Percentiles rank a stretch among this genome's conserved stretches.
These are phyloP conservation scores for Amblyjoppa fuscipennis DNA, from an alignment of 2,888 invertebrate genomes.

Conservation along the genomic window DNA sequence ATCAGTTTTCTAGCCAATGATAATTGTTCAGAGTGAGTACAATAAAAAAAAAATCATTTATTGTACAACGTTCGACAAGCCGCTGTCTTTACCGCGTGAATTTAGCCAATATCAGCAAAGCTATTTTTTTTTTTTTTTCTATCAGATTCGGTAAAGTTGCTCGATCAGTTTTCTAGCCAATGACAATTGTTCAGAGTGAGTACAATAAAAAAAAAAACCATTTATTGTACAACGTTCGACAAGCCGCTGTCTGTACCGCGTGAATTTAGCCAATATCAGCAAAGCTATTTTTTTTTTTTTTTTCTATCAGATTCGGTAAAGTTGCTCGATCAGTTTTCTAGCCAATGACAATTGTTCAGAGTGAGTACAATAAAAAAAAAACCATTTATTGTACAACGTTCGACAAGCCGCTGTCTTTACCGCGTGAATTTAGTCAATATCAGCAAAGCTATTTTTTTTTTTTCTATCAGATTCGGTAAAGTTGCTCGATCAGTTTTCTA, in stretches of 20 bases:
- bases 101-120: slow-evolving; percentile 22
- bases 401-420: background rate
- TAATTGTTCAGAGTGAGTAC: background rate
- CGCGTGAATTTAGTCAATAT: slow-evolving; percentile 30
- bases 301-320: too few relatives aligned
- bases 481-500: background rate
- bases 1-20: background rate
- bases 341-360: background rate
- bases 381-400: too few relatives aligned
- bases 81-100: background rate
- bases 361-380: too few relatives aligned
- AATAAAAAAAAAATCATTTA: too few relatives aligned
- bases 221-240: too few relatives aligned
- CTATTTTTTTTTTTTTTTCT: too few relatives aligned
- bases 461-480: too few relatives aligned
- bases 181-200: background rate
- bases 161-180: background rate
- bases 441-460: background rate
- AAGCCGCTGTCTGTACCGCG: background rate
- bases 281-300: too few relatives aligned
- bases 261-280: slow-evolving; percentile 37
- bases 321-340: background rate
- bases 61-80: background rate
- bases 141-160: too few relatives aligned
- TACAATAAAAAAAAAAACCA: too few relatives aligned